Conservation (phyloP, 1,140 invertebrate species). For the Pogonomyrmex barbatus region DNA sequence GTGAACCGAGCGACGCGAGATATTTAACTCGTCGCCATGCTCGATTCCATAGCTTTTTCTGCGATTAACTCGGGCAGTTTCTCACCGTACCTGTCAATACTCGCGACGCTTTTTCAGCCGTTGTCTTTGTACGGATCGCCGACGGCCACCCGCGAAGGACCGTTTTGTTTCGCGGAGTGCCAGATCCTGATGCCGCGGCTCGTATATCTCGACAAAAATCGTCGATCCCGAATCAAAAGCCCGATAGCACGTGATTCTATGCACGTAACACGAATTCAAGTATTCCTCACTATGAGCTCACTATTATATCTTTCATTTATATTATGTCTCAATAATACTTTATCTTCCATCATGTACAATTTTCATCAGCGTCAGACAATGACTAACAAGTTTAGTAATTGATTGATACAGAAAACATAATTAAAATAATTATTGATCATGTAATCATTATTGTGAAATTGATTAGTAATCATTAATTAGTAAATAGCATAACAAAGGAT, state of each 20-base stretch:
- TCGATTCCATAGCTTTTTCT: constrained; percentile 62
- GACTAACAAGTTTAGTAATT: background rate
- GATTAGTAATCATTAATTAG: constrained; percentile 1
- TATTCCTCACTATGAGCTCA: background rate
- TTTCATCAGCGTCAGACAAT: background rate
- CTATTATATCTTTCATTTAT: background rate
- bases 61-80: constrained; percentile 69
- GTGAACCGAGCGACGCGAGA: constrained; percentile 41
- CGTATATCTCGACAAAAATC: constrained; percentile 57
- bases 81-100: constrained; percentile 72
- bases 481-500: constrained; percentile 10
- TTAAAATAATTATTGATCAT: constrained; percentile 9
- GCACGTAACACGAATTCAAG: background rate
- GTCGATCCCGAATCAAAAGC: constrained; percentile 4
- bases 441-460: background rate
- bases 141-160: background rate
- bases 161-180: constrained; percentile 28
- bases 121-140: constrained; percentile 48
- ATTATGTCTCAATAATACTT: background rate
- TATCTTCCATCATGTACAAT: too few relatives aligned
- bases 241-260: constrained; percentile 36
- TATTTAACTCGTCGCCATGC: constrained; percentile 63
- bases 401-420: background rate
- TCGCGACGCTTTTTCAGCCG: constrained; percentile 48
- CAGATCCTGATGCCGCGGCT: background rate